These are phyloP conservation scores for Helicolenus hilgendorfi DNA, from an alignment of 2,797 vertebrate genomes.

Conservation along the genomic window DNA sequence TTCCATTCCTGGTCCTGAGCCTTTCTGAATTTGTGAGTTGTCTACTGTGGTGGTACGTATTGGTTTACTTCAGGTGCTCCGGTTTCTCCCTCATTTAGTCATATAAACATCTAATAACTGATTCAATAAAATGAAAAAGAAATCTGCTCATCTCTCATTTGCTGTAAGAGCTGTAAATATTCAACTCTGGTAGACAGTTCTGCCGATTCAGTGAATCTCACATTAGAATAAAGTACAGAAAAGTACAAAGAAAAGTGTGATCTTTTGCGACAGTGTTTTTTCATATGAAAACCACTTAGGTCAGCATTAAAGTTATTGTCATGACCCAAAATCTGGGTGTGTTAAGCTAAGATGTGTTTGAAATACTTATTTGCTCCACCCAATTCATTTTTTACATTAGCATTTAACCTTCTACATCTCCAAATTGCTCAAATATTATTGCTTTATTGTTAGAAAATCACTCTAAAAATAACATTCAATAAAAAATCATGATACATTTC, in stretches of 20 bases:
- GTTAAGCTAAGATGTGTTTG: not conserved
- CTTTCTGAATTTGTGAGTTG: not conserved
- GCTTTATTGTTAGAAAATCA: not conserved
- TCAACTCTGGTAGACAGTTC: not conserved
- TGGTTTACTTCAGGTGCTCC: not conserved
- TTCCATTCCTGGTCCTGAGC: not conserved
- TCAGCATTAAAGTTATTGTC: not conserved
- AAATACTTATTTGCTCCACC: not conserved
- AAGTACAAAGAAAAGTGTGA: not conserved
- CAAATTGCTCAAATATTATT: not conserved
- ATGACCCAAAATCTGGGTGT: not conserved
- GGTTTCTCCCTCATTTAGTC: not conserved
- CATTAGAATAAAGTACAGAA: not conserved
- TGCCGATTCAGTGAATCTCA: not conserved
- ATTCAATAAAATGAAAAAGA: not conserved
- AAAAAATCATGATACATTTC: not conserved
- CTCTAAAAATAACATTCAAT: not conserved
- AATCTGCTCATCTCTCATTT: not conserved
- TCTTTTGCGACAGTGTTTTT: not conserved
- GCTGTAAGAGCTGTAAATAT: not conserved
- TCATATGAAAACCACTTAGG: not conserved
- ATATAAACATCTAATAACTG: not conserved
- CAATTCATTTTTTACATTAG: not conserved
- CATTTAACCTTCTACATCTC: not conserved
- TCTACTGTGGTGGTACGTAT: not conserved